Conservation (phyloP, 1,140 invertebrate genomes). For the Drosophila leontia region DNA sequence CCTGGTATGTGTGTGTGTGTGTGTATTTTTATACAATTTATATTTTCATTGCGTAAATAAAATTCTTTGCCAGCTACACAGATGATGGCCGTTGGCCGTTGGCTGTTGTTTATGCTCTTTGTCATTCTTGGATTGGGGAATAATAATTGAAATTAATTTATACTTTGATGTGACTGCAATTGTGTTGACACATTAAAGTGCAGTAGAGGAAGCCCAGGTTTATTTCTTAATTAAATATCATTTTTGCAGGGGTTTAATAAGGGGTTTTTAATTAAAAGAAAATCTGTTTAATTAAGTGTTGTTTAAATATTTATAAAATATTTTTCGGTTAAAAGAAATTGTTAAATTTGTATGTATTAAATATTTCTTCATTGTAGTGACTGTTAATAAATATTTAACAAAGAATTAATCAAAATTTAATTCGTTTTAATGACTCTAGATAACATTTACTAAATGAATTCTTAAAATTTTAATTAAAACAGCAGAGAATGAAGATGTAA, state of each 20-base stretch:
- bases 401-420: no score
- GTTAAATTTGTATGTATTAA: no score
- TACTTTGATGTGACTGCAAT: conserved; percentile 26
- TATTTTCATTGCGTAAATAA: conserved; percentile 67
- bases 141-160: conserved; percentile 43
- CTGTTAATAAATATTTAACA: no score
- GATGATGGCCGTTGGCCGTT: conserved; percentile 32
- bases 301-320: not conserved
- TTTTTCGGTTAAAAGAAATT: no score
- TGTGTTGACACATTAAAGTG: conserved; percentile 5
- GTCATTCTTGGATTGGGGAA: conserved; percentile 23
- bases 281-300: not conserved
- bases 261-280: not conserved
- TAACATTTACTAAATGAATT: no score
- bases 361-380: no score
- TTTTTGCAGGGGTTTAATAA: no score
- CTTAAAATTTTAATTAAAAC: no score
- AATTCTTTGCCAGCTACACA: conserved; percentile 46
- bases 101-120: conserved; percentile 41
- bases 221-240: not conserved
- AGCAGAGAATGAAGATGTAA: no score
- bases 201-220: not conserved
- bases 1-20: conserved; percentile 29
- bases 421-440: no score
- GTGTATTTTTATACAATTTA: conserved; percentile 59